A percentile compares a stretch with the other conserved stretches of the same genome.
These are phyloP conservation scores for Drosophila putrida DNA, from an alignment of 2,888 invertebrate species.

Conservation along the genomic window DNA sequence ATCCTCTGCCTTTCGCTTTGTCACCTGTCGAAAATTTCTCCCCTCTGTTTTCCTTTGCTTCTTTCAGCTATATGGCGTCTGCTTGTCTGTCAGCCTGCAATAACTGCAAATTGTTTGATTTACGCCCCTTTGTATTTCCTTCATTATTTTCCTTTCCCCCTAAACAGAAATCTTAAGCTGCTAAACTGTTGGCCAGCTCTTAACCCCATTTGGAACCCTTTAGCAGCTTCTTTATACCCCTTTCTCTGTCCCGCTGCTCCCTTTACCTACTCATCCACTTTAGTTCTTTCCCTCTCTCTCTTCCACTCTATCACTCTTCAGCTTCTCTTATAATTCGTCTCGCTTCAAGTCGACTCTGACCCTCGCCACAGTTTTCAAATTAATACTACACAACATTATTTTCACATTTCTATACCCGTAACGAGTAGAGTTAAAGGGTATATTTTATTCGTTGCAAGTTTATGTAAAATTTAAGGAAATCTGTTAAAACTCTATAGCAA, in stretches of 20 bases:
- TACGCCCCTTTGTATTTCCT: conserved; percentile 8
- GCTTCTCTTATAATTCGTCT: background rate
- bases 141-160: background rate
- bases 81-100: conserved; percentile 3
- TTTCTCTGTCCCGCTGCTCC: background rate
- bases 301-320: too few species aligned
- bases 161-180: conserved; percentile 48
- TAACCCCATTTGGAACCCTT: conserved; percentile 56
- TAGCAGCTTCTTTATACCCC: conserved; percentile 19
- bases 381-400: conserved; percentile 54
- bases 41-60: too few species aligned
- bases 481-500: too few species aligned
- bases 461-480: too few species aligned
- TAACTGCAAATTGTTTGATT: conserved; percentile 44
- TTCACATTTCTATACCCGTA: conserved; percentile 15
- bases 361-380: conserved; percentile 35
- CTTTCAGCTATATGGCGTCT: too few species aligned
- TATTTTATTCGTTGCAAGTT: too few species aligned
- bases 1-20: conserved; percentile 10
- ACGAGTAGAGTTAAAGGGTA: too few species aligned
- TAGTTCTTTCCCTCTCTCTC: background rate
- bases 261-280: conserved; percentile 15
- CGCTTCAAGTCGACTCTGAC: conserved; percentile 1
- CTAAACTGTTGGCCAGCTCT: conserved; percentile 58
- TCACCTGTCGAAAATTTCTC: background rate